Percentiles rank a stretch among this genome's conserved stretches.
Conservation (phyloP, 1,140 invertebrate genomes). For the Ooceraea biroi region DNA sequence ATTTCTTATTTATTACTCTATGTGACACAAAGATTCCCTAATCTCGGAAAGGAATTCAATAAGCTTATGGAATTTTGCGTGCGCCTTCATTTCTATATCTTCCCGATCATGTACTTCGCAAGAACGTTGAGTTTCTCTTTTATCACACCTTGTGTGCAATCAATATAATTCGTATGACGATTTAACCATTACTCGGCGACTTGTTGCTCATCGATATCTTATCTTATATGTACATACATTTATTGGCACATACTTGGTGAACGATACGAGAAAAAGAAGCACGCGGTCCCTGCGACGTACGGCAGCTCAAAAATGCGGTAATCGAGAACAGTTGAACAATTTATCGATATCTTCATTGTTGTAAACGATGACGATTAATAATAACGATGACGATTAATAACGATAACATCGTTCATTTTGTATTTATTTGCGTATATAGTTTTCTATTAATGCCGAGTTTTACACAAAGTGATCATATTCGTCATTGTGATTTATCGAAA, state of each 20-base stretch:
- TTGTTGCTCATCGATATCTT: slow-evolving; percentile 15
- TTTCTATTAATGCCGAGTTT: slow-evolving; percentile 63
- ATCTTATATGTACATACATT: slow-evolving; percentile 22
- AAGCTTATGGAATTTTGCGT: background rate
- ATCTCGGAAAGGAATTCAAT: background rate
- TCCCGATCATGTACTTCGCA: slow-evolving; percentile 5
- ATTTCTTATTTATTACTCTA: slow-evolving; percentile 70
- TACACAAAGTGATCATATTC: slow-evolving; percentile 69
- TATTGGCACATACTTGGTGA: slow-evolving; percentile 30
- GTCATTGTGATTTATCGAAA: slow-evolving; percentile 78
- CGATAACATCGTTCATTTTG: slow-evolving; percentile 41
- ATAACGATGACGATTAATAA: too few species aligned
- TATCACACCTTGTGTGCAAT: slow-evolving; percentile 10
- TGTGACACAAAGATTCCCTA: slow-evolving; percentile 20
- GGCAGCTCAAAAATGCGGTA: slow-evolving; percentile 46
- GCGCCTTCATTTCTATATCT: background rate
- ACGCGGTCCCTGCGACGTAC: slow-evolving; percentile 20
- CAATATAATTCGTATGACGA: background rate
- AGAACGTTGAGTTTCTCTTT: slow-evolving; percentile 5
- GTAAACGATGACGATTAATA: background rate
- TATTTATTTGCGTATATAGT: slow-evolving; percentile 1
- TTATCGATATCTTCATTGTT: slow-evolving; percentile 29
- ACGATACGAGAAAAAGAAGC: slow-evolving; percentile 2
- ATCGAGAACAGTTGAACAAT: background rate
- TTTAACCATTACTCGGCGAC: slow-evolving; percentile 2